phyloP scores from a whole-genome alignment of 2,888 invertebrate species.

The Chymomyza procnemis region DNA sequence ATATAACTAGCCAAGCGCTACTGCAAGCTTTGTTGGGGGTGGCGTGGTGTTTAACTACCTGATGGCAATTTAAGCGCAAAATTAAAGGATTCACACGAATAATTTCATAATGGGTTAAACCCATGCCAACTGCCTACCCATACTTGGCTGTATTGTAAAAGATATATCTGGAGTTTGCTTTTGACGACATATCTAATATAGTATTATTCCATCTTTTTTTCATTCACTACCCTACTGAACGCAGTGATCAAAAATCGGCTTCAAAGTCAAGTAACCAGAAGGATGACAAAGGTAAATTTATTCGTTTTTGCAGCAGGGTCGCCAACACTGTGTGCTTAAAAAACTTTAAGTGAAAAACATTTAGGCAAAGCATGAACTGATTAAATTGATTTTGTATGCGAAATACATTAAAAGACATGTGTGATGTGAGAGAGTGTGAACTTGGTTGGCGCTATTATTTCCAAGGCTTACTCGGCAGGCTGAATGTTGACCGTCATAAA shows the following conservation, averaged over 20 bases:
- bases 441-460: slow-evolving; percentile 52
- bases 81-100: background rate
- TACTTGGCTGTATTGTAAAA: slow-evolving; percentile 7
- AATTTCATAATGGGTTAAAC: no score
- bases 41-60: background rate
- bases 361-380: slow-evolving; percentile 34
- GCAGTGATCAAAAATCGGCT: slow-evolving; percentile 68
- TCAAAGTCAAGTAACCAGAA: slow-evolving; percentile 72
- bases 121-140: background rate
- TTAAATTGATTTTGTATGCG: slow-evolving; percentile 26
- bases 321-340: slow-evolving; percentile 5
- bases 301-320: background rate
- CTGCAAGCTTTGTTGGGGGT: background rate
- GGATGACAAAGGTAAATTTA: slow-evolving; percentile 77
- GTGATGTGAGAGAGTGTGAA: slow-evolving; percentile 70
- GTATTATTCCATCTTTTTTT: slow-evolving; percentile 6
- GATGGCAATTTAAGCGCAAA: background rate
- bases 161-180: background rate
- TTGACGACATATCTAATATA: slow-evolving; percentile 6
- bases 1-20: background rate
- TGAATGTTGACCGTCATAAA: background rate
- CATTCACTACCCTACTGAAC: background rate
- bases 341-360: background rate
- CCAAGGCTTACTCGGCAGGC: background rate
- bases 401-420: slow-evolving; percentile 28